Conservation (phyloP, 2,888 invertebrate genomes). For the Anodontia alba region DNA sequence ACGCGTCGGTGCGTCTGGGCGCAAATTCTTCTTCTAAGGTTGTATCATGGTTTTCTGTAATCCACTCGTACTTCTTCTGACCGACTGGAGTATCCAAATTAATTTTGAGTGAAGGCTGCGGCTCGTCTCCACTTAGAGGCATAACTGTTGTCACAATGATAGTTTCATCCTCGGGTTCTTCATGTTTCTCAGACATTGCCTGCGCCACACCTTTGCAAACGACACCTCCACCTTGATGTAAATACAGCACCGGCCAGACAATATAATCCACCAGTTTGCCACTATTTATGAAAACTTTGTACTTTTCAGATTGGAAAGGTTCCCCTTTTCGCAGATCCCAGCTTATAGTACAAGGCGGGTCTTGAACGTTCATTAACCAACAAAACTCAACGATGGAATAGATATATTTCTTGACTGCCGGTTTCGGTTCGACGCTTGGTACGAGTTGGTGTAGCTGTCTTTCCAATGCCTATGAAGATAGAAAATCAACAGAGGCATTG, state of each 20-base stretch:
- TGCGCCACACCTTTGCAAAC: slow-evolving; percentile 7
- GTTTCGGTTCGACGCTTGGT: background rate
- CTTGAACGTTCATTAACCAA: slow-evolving; percentile 11
- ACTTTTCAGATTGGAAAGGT: background rate
- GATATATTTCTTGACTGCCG: background rate
- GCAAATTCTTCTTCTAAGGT: background rate
- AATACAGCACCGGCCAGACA: slow-evolving; percentile 5
- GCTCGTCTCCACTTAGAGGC: background rate
- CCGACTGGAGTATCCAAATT: background rate
- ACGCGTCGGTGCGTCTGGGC: background rate
- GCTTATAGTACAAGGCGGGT: slow-evolving; percentile 1
- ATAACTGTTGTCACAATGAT: slow-evolving; percentile 7
- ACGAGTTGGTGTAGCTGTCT: background rate
- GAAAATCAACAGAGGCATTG: too few relatives aligned
- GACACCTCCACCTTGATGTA: background rate
- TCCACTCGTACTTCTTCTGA: background rate
- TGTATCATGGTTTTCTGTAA: background rate
- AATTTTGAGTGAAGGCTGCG: background rate
- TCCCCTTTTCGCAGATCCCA: background rate
- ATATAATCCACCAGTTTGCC: slow-evolving; percentile 6
- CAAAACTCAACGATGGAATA: background rate
- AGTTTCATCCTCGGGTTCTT: background rate
- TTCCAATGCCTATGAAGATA: background rate
- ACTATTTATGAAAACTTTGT: background rate
- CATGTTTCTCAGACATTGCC: background rate